Evolutionary conservation across 2,113 vertebrate species (phyloP), one percentile per base, ranked within the genome.

Genomic region (Saguinus imperator): DNA sequence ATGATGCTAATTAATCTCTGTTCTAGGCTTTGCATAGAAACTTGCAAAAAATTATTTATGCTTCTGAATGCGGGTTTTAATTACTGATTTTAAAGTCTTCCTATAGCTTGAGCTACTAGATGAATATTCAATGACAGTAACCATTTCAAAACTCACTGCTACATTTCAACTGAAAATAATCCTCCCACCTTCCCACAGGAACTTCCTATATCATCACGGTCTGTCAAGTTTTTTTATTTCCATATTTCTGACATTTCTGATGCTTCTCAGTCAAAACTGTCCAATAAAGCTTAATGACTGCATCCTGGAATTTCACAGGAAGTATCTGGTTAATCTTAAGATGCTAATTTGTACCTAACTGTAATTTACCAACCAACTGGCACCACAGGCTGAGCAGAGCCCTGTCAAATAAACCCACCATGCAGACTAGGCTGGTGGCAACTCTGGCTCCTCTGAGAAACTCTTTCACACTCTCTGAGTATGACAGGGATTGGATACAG

Each of bases 101-200:
- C 10, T 77, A 61, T 80, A 84, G 52, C 52, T 77, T 43, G 75
- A 96, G 58, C 43, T 13, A 43, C 70, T 80, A 77, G 35, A 81
- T 96, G 84, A 94, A 94, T 95, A 93, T 96, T 96, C 20, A 32
- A 32, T 64, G 58, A 79, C 89, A 94, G 55, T 87, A 83, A 97
- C 64, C 92, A 68, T 94, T 97, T 96, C 70, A 89, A 91, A 94
- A 76, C 70, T 84, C 64, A 64, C 50, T 95, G 94, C 70, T 77
- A 13, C 32, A 23, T 97, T 92, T 81, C 75, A 95, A 35, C 87
- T 96, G 92, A 95, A 96, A 97, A 96, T 87, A 97, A 92, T 89
- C 90, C 81, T 94, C 85, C 77, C 43, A 96, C 43, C 86, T 97
- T 96, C 97, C 95, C 55, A 77, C 3, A 10, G 92, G 58, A 95